These are phyloP conservation scores for Procambarus virginalis DNA, from an alignment of 1,140 invertebrate species.

Conservation along the genomic window DNA sequence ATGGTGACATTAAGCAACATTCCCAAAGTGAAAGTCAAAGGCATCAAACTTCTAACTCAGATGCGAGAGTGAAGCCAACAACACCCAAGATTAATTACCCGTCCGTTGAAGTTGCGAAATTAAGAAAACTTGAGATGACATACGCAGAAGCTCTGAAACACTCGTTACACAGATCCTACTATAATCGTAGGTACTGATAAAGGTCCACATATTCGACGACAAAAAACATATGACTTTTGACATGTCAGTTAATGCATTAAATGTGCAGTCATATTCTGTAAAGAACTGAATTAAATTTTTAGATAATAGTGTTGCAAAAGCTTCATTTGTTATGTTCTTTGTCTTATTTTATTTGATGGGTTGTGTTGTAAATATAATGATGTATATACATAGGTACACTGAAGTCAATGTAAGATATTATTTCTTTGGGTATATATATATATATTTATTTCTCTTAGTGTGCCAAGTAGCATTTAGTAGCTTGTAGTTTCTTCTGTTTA, in stretches of 20 bases:
- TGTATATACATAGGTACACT: conserved; percentile 1
- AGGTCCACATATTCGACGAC: not conserved
- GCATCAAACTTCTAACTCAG: conserved; percentile 12
- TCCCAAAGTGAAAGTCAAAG: conserved; percentile 18
- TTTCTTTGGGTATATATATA: conserved; percentile 13
- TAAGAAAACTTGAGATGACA: conserved; percentile 86
- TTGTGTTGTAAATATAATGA: conserved; percentile 6
- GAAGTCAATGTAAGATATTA: conserved; percentile 18
- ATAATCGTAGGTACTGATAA: conserved; percentile 45
- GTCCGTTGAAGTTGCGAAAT: conserved; percentile 85
- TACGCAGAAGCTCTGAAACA: conserved; percentile 84
- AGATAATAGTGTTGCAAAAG: not conserved
- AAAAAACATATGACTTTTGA: not conserved
- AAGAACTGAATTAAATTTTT: not conserved
- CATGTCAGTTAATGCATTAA: not conserved
- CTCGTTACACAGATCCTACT: conserved; percentile 56
- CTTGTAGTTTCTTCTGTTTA: conserved; percentile 13
- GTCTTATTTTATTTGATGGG: not conserved
- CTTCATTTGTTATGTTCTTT: not conserved
- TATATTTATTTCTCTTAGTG: conserved; percentile 16
- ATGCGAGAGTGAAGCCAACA: conserved; percentile 3
- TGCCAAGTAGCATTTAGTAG: conserved; percentile 39
- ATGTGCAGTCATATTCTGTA: not conserved
- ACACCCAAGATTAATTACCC: conserved; percentile 78
- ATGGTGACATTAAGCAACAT: not conserved